These are phyloP conservation scores for Ailurus styani DNA, from an alignment of 2,113 vertebrate species.

Conservation along the genomic window DNA sequence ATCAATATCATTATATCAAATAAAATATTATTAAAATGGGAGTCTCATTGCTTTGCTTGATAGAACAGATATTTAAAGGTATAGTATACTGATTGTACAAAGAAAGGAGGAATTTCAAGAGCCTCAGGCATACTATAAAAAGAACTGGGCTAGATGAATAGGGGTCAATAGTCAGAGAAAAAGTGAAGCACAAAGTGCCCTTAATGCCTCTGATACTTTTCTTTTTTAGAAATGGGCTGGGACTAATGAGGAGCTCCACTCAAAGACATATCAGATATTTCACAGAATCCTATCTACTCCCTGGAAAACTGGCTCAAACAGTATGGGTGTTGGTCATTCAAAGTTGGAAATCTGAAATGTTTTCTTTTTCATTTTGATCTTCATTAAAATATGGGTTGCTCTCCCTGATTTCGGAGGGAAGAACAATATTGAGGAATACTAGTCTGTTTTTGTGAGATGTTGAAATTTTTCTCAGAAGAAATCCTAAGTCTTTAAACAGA, in stretches of 20 bases:
- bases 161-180: slow-evolving; percentile 8
- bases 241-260: background rate
- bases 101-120: background rate
- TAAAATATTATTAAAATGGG: slow-evolving; percentile 5
- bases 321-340: background rate
- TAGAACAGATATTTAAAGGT: slow-evolving; percentile 5
- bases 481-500: background rate
- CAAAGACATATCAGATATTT: background rate
- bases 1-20: background rate
- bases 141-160: background rate
- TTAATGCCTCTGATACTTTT: background rate
- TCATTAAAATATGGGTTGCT: background rate
- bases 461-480: background rate
- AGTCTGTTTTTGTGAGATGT: background rate
- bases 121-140: background rate
- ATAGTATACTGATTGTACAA: background rate
- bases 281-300: background rate
- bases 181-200: background rate
- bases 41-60: background rate
- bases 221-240: background rate
- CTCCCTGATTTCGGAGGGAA: background rate
- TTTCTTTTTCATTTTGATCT: background rate
- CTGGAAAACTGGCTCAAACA: background rate
- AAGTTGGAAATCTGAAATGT: background rate
- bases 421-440: background rate